Conservation (phyloP, 2,113 vertebrate genomes). For the Trematocara zebra region DNA sequence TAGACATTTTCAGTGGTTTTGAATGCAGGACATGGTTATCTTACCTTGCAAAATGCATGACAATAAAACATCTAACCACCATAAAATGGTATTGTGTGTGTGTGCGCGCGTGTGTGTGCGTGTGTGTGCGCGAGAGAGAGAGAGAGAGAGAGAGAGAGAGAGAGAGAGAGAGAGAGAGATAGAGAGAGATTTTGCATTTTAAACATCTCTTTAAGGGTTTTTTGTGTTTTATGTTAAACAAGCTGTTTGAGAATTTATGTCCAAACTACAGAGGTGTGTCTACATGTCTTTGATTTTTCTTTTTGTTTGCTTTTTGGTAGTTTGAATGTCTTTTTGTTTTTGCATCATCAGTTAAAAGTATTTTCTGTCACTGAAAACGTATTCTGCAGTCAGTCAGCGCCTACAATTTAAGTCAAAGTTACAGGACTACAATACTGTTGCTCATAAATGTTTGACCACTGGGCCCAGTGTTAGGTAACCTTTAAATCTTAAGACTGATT, state of each 20-base stretch:
- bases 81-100: too few species aligned
- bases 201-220: neutral
- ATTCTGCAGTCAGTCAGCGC: neutral
- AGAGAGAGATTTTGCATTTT: neutral
- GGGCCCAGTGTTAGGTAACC: neutral
- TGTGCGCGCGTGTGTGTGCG: too few species aligned
- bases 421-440: neutral
- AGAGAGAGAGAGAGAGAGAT: neutral
- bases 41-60: too few species aligned
- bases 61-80: too few species aligned
- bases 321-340: neutral
- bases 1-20: too few species aligned
- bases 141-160: accelerated
- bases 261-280: neutral
- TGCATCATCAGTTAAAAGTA: neutral
- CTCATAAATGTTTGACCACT: neutral
- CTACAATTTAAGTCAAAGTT: neutral
- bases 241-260: neutral
- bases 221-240: neutral
- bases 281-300: neutral
- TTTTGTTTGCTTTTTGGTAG: neutral
- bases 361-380: neutral
- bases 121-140: too few species aligned
- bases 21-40: too few species aligned
- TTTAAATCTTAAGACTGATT: neutral